A percentile compares a stretch with the other conserved stretches of the same genome.
phyloP scores from a whole-genome alignment of 2,797 vertebrate genomes.

The Sebastolobus alascanus region DNA sequence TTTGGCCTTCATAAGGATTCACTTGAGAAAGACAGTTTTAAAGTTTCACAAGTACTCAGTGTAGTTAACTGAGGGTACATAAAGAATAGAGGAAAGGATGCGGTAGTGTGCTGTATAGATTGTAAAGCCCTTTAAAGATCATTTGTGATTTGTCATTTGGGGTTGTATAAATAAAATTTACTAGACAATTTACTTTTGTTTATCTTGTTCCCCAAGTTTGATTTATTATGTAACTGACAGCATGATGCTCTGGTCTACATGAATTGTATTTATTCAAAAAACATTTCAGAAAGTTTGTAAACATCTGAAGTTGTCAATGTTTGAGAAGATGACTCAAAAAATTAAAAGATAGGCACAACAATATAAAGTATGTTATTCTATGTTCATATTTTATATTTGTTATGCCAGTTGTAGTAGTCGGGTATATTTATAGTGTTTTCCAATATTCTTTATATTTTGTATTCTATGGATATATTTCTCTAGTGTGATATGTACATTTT shows the following conservation, averaged over 20 bases:
- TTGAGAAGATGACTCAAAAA: conserved; percentile 16
- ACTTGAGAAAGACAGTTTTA: conserved; percentile 17
- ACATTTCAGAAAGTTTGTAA: conserved; percentile 2
- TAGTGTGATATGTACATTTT: too few species aligned
- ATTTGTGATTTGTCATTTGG: neutral
- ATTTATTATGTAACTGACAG: neutral
- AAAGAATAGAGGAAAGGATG: neutral
- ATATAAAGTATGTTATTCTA: too few species aligned
- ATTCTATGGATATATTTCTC: too few species aligned
- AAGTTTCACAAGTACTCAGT: neutral
- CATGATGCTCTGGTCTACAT: neutral
- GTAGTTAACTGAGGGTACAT: neutral
- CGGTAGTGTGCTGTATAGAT: neutral
- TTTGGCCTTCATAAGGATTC: conserved; percentile 48
- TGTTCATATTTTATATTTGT: too few species aligned
- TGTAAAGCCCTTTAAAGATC: neutral
- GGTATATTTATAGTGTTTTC: too few species aligned
- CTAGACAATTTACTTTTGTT: neutral
- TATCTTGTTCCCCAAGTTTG: neutral
- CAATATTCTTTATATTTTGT: too few species aligned
- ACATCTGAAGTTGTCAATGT: neutral
- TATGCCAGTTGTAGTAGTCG: too few species aligned
- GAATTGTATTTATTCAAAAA: neutral
- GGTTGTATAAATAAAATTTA: neutral
- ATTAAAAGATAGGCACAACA: neutral